These are phyloP conservation scores for Mormyrops boulengeri DNA, from an alignment of 2,797 vertebrate species.

Conservation along the genomic window DNA sequence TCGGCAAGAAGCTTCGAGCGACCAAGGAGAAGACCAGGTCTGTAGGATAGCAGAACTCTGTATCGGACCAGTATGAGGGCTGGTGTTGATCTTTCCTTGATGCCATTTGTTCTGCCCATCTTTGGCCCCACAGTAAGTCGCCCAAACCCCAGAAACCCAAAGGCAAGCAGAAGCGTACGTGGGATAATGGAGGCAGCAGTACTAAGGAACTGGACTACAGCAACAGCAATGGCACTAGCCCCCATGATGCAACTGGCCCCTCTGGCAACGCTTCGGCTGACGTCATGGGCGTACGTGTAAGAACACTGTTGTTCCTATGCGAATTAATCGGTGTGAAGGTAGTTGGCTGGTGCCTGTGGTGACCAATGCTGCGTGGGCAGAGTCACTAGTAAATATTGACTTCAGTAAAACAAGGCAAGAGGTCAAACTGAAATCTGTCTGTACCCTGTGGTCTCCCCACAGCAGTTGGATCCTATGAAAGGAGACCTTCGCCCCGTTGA, in stretches of 20 bases:
- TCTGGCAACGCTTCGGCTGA: slow-evolving; percentile 56
- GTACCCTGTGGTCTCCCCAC: slow-evolving; percentile 37
- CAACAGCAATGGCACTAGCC: slow-evolving; percentile 62
- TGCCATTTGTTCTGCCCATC: not conserved
- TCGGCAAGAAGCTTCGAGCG: slow-evolving; percentile 69
- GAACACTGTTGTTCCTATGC: not conserved
- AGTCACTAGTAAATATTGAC: not conserved
- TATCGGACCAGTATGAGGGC: not conserved
- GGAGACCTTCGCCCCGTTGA: slow-evolving; percentile 84
- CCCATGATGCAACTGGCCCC: slow-evolving; percentile 46
- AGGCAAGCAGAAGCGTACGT: slow-evolving; percentile 79
- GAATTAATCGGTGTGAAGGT: not conserved
- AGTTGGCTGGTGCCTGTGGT: not conserved
- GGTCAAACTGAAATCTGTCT: not conserved
- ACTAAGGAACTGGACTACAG: slow-evolving; percentile 84
- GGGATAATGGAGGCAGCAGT: slow-evolving; percentile 70
- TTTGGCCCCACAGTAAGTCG: slow-evolving; percentile 64
- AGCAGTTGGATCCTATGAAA: slow-evolving; percentile 59
- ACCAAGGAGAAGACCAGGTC: slow-evolving; percentile 72
- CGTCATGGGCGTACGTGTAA: slow-evolving; percentile 45
- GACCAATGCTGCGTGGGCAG: not conserved
- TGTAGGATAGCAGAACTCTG: slow-evolving; percentile 17
- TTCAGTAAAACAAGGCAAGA: not conserved
- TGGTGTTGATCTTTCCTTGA: too few species aligned
- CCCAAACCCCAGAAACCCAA: slow-evolving; percentile 78